These are phyloP conservation scores for Trichogramma pretiosum DNA, from an alignment of 1,140 invertebrate species.

Conservation along the genomic window DNA sequence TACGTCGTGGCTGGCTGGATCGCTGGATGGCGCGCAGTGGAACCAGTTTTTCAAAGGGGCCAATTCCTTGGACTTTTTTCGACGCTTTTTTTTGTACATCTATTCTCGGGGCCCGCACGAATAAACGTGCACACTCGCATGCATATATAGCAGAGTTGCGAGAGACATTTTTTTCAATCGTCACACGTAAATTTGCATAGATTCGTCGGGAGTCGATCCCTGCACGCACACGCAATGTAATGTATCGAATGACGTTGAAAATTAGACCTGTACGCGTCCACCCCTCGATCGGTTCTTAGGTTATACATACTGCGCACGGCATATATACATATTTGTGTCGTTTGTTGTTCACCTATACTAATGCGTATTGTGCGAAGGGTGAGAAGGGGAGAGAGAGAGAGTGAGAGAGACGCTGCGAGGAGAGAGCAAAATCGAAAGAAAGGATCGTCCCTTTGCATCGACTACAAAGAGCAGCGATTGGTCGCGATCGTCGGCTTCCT, in stretches of 20 bases:
- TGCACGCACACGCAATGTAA: slow-evolving; percentile 33
- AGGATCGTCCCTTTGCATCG: slow-evolving; percentile 22
- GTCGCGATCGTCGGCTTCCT: too few species aligned
- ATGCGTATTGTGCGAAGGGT: neutral
- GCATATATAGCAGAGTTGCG: too few species aligned
- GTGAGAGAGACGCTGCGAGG: too few species aligned
- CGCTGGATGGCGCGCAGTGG: slow-evolving; percentile 17
- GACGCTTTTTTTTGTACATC: neutral
- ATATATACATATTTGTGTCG: too few species aligned
- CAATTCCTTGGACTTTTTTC: slow-evolving; percentile 18
- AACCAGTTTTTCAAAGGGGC: slow-evolving; percentile 37
- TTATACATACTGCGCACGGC: too few species aligned
- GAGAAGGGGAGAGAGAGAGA: neutral
- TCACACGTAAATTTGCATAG: slow-evolving; percentile 39
- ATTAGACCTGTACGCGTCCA: slow-evolving; percentile 34
- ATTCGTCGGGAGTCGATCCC: too few species aligned
- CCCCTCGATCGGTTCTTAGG: slow-evolving; percentile 21
- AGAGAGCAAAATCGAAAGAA: too few species aligned
- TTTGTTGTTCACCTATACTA: too few species aligned
- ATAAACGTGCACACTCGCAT: too few species aligned
- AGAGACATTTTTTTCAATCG: slow-evolving; percentile 27
- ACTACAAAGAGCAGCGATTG: slow-evolving; percentile 3
- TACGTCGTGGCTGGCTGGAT: slow-evolving; percentile 3
- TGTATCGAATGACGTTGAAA: slow-evolving; percentile 44
- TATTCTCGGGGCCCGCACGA: too few species aligned